Percentiles rank a stretch among this genome's conserved stretches.
Conservation (phyloP, 1,140 invertebrate species). For the Pinna nobilis region DNA sequence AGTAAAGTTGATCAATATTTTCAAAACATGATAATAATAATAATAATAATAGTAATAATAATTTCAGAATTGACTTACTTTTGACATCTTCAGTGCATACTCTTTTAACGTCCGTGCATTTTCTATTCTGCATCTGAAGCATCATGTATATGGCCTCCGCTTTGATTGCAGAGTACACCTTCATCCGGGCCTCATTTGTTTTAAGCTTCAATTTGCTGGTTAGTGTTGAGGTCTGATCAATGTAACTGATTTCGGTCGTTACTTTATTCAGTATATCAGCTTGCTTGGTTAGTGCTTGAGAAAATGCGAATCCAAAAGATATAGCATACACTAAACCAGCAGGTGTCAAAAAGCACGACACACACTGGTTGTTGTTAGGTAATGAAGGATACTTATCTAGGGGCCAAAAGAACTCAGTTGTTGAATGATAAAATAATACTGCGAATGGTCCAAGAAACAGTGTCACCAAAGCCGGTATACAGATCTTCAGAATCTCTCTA, state of each 20-base stretch:
- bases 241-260: slow-evolving; percentile 35
- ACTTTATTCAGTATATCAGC: slow-evolving; percentile 37
- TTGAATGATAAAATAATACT: slow-evolving; percentile 25
- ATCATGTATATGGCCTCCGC: slow-evolving; percentile 43
- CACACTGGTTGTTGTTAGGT: slow-evolving; percentile 41
- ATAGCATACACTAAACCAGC: slow-evolving; percentile 41
- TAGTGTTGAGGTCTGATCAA: slow-evolving; percentile 38
- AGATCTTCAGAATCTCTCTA: slow-evolving; percentile 23
- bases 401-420: slow-evolving; percentile 38
- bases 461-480: slow-evolving; percentile 32
- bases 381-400: slow-evolving; percentile 23
- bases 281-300: slow-evolving; percentile 32
- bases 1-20: no score
- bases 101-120: not conserved
- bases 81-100: slow-evolving; percentile 7
- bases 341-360: slow-evolving; percentile 37
- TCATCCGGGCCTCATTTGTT: not conserved
- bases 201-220: slow-evolving; percentile 34
- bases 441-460: slow-evolving; percentile 28
- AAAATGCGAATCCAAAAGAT: slow-evolving; percentile 43
- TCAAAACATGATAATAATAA: no score
- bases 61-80: slow-evolving; percentile 3
- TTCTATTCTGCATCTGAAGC: slow-evolving; percentile 26
- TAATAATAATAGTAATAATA: not conserved
- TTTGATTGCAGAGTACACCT: slow-evolving; percentile 35